Percentiles rank a stretch among this genome's conserved stretches.
These are phyloP conservation scores for Baronia brevicornis DNA, from an alignment of 2,888 invertebrate species.

Conservation along the genomic window DNA sequence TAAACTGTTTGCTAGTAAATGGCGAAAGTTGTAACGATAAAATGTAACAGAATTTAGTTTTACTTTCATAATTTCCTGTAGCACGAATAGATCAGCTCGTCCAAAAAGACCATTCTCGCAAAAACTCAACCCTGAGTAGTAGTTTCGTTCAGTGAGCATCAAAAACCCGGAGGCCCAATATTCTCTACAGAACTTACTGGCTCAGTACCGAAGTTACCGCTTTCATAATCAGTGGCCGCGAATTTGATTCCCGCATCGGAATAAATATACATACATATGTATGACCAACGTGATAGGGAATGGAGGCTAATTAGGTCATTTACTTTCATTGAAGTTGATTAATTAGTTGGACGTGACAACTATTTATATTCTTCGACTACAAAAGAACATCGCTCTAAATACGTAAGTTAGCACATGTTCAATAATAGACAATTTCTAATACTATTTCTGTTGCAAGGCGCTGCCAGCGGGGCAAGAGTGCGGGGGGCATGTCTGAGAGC, in stretches of 20 bases:
- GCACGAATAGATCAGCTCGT: no score
- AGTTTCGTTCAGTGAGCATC: no score
- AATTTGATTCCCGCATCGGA: no score
- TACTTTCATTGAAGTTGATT: constrained; percentile 1
- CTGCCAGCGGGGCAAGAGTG: constrained; percentile 37
- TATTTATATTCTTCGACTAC: constrained; percentile 28
- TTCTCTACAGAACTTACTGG: no score
- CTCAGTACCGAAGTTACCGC: no score
- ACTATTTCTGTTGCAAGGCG: constrained; percentile 53
- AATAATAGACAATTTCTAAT: constrained; percentile 64
- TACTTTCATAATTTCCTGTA: background rate
- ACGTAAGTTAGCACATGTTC: constrained; percentile 45
- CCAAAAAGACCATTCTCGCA: no score
- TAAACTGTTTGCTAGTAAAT: background rate
- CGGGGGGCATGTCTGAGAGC: constrained; percentile 41
- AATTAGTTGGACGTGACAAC: constrained; percentile 5
- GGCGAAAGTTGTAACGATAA: no score
- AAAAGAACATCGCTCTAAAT: constrained; percentile 44
- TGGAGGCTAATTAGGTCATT: background rate
- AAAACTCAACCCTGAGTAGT: no score
- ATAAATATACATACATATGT: no score
- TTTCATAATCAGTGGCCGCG: no score
- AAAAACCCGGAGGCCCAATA: no score
- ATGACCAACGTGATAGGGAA: no score
- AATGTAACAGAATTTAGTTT: background rate